Percentiles rank a stretch among this genome's conserved stretches.
Evolutionary conservation across 2,797 vertebrate genomes (phyloP).

Genomic region (Rhabdomys pumilio): DNA sequence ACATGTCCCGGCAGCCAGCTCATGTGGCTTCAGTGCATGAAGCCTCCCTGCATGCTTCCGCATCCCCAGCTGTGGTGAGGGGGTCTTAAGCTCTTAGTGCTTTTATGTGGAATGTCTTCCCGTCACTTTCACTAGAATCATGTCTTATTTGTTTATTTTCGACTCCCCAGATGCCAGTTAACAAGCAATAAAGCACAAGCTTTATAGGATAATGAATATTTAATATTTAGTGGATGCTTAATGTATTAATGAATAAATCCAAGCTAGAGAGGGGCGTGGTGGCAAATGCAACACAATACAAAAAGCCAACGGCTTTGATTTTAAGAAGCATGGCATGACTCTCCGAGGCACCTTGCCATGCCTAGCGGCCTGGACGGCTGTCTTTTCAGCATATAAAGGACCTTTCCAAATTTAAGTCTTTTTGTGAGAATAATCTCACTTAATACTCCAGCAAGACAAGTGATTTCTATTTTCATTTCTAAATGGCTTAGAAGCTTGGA

Average conservation of each 20-base stretch:
- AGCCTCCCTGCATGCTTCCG: neutral
- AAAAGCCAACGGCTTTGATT: conserved; percentile 25
- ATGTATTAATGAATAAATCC: conserved; percentile 41
- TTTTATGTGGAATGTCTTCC: neutral
- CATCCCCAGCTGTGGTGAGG: neutral
- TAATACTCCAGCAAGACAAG: conserved; percentile 36
- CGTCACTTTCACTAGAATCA: neutral
- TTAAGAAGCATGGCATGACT: conserved; percentile 25
- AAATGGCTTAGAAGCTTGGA: conserved; percentile 37
- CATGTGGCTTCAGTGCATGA: neutral
- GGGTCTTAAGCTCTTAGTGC: neutral
- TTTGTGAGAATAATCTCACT: neutral
- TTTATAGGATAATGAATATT: conserved; percentile 61
- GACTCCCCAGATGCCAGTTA: conserved; percentile 41
- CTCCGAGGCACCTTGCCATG: neutral
- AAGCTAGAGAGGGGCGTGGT: neutral
- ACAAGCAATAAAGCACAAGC: neutral
- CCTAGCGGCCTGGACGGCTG: neutral
- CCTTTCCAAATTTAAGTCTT: conserved; percentile 15
- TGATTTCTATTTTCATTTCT: conserved; percentile 48
- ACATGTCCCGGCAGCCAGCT: neutral
- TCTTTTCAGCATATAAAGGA: neutral
- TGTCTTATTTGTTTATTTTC: conserved; percentile 38
- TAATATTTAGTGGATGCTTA: conserved; percentile 62
- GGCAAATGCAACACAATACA: conserved; percentile 15